Conservation (phyloP, 1,140 invertebrate species). For the Calycopis cecrops region DNA sequence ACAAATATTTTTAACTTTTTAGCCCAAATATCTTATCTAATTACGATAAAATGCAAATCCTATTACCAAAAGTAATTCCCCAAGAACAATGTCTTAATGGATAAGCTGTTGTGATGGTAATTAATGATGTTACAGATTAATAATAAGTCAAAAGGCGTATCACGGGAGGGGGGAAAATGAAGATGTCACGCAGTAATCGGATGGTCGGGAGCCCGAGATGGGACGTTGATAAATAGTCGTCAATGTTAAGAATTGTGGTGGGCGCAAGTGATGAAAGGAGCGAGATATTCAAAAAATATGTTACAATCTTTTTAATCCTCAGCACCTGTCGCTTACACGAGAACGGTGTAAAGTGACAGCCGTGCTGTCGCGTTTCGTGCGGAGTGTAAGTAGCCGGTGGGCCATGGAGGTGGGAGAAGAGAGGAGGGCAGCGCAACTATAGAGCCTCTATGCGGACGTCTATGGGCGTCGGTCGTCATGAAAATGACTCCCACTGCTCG, state of each 20-base stretch:
- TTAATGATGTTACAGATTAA: constrained; percentile 52
- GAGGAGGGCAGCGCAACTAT: no score
- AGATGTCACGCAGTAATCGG: constrained; percentile 54
- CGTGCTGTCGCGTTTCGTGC: no score
- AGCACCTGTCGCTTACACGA: no score
- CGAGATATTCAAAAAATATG: no score
- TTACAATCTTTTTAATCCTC: no score
- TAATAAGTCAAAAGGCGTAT: constrained; percentile 53
- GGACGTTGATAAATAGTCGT: constrained; percentile 52
- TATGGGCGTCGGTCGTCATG: no score
- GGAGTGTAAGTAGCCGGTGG: no score
- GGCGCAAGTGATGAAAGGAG: constrained; percentile 1
- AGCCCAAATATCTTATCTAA: constrained; percentile 5
- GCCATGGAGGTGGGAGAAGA: no score
- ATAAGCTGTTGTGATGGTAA: constrained; percentile 47
- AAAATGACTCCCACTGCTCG: no score
- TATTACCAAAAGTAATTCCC: constrained; percentile 28
- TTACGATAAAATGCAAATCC: constrained; percentile 19
- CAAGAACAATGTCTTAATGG: constrained; percentile 40
- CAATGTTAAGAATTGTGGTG: constrained; percentile 25
- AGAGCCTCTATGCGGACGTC: no score
- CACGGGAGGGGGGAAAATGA: constrained; percentile 42
- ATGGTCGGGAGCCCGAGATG: constrained; percentile 41
- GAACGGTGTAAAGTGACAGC: no score
- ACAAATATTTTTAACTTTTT: not conserved